Evolutionary conservation across 2,888 invertebrate genomes (phyloP).

Genomic region (Trichopria drosophilae): DNA sequence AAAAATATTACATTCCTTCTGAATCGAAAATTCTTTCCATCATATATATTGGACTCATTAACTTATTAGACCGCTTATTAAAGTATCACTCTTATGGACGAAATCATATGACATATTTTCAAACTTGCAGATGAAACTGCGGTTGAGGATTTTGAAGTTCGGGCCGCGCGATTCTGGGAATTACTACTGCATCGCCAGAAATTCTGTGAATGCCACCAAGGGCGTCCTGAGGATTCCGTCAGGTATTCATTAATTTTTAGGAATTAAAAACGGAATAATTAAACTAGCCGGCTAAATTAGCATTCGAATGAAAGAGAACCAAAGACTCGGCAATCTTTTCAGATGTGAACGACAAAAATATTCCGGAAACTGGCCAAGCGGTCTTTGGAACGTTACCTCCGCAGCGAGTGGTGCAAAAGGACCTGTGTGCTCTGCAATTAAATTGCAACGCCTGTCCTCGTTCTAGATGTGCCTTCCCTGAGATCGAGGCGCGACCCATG

Average conservation of each 20-base stretch:
- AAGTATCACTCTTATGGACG: no score
- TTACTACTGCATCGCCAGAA: slow-evolving; percentile 85
- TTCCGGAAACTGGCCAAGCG: slow-evolving; percentile 39
- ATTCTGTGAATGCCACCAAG: slow-evolving; percentile 77
- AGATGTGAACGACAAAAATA: slow-evolving; percentile 42
- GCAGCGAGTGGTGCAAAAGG: slow-evolving; percentile 63
- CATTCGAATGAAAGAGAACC: no score
- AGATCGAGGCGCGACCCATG: slow-evolving; percentile 48
- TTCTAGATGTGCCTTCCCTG: slow-evolving; percentile 53
- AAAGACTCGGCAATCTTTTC: no score
- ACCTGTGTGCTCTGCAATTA: slow-evolving; percentile 65
- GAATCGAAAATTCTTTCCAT: no score
- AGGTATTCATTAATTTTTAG: no score
- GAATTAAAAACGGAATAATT: no score
- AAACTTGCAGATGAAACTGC: slow-evolving; percentile 74
- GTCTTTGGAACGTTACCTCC: slow-evolving; percentile 68
- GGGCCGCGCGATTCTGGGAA: slow-evolving; percentile 70
- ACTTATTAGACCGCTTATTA: no score
- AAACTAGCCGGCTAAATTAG: no score
- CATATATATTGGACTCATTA: no score
- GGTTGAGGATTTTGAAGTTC: slow-evolving; percentile 73
- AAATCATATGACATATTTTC: no score
- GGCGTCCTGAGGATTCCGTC: slow-evolving; percentile 71
- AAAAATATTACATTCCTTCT: no score
- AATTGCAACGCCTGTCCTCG: slow-evolving; percentile 68